Evolutionary conservation across 2,888 invertebrate genomes (phyloP).

Genomic region (Aquatica leii): DNA sequence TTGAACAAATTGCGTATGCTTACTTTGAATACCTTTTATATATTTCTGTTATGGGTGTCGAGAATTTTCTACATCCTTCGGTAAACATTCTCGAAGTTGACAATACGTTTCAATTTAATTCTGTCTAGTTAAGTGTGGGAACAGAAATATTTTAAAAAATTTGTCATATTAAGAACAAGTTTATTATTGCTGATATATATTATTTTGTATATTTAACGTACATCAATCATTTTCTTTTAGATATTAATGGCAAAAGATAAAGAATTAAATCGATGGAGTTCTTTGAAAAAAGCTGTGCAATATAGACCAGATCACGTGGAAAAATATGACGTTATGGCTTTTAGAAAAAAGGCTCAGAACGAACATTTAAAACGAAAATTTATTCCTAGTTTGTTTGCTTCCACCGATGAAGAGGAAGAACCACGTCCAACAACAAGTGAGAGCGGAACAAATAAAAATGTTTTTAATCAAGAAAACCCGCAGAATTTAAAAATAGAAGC

Average conservation of each 20-base stretch:
- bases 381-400: slow-evolving; percentile 77
- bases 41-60: too few species aligned
- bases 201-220: too few species aligned
- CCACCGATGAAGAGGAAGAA: slow-evolving; percentile 48
- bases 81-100: too few species aligned
- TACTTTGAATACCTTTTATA: too few species aligned
- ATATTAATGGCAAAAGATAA: slow-evolving; percentile 91
- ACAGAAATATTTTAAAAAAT: too few species aligned
- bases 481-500: neutral
- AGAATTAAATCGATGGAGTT: slow-evolving; percentile 95
- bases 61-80: too few species aligned
- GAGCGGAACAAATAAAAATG: neutral
- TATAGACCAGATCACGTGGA: slow-evolving; percentile 81
- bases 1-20: too few species aligned
- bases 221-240: slow-evolving; percentile 68
- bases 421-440: slow-evolving; percentile 1
- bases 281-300: slow-evolving; percentile 86
- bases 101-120: too few species aligned
- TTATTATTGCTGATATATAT: too few species aligned
- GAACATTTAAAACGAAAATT: slow-evolving; percentile 78
- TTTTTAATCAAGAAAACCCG: neutral
- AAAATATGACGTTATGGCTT: slow-evolving; percentile 79
- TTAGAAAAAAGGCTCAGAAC: slow-evolving; percentile 77
- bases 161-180: too few species aligned
- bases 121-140: too few species aligned